Percentiles rank a stretch among this genome's conserved stretches.
These are phyloP conservation scores for Andrena haemorrhoa DNA, from an alignment of 2,888 invertebrate genomes.

Conservation along the genomic window DNA sequence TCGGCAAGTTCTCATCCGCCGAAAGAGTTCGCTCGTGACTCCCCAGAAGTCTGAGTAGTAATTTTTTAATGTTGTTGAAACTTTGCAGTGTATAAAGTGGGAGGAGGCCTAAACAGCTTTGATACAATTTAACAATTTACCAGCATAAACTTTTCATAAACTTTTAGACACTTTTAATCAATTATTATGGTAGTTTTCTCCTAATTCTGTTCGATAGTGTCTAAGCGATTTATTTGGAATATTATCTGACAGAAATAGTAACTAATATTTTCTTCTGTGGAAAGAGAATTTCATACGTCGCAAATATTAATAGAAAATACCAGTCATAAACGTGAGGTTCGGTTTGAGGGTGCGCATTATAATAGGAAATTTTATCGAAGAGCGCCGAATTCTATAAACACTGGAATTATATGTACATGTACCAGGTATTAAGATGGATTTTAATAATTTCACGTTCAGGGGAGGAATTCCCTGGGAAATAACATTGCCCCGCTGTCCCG, in stretches of 20 bases:
- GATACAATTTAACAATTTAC: no score
- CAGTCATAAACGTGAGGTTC: neutral
- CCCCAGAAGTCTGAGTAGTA: neutral
- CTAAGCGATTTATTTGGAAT: no score
- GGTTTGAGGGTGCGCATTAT: neutral
- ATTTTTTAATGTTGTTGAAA: neutral
- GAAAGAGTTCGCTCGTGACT: no score
- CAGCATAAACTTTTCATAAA: no score
- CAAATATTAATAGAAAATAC: neutral
- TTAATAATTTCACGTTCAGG: neutral
- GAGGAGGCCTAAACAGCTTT: no score
- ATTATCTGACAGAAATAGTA: no score
- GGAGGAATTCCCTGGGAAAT: neutral
- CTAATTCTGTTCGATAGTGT: no score
- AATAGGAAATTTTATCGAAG: neutral
- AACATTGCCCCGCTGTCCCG: neutral
- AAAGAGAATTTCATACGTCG: neutral
- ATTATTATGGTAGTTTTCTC: no score
- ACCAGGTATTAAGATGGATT: constrained; percentile 12
- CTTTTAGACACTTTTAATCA: no score
- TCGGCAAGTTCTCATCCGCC: constrained; percentile 5
- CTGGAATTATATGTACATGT: neutral
- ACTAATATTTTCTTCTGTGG: no score
- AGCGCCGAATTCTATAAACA: neutral
- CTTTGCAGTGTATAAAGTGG: no score